A percentile compares a stretch with the other conserved stretches of the same genome.
phyloP scores from a whole-genome alignment of 2,113 vertebrate species.

The Calcarius ornatus region DNA sequence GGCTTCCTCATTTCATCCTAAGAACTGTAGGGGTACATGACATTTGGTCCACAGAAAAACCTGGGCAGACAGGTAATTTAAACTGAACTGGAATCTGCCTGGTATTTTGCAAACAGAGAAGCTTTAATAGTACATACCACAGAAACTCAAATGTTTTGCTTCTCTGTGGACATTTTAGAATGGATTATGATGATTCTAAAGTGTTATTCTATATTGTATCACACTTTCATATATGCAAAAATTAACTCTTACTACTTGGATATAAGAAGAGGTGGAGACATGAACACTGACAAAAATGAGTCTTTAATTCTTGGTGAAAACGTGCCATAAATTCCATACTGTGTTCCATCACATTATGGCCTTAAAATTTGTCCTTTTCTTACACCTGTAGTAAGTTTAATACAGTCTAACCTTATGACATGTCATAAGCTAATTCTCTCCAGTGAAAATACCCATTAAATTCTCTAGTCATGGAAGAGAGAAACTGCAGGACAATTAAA shows the following conservation, averaged over 20 bases:
- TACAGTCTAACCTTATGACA: neutral
- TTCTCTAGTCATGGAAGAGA: neutral
- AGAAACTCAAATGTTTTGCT: neutral
- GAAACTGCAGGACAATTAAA: neutral
- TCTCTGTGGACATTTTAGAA: neutral
- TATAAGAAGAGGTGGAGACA: neutral
- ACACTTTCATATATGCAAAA: neutral
- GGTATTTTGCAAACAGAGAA: neutral
- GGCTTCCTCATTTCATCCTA: neutral
- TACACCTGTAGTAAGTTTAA: neutral
- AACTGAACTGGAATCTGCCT: neutral
- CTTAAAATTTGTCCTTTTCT: neutral
- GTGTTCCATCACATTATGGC: neutral
- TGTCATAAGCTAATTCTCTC: neutral
- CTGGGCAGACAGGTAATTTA: neutral
- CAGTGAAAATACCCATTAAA: neutral
- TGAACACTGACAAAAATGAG: neutral
- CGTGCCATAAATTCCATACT: fast-evolving
- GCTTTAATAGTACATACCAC: neutral
- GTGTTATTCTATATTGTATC: neutral
- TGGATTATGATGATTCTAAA: neutral
- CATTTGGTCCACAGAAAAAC: neutral
- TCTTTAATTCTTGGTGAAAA: neutral
- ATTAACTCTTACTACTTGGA: neutral
- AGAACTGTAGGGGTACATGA: fast-evolving